phyloP scores from a whole-genome alignment of 2,888 invertebrate species.

The Tetramorium bicarinatum region DNA sequence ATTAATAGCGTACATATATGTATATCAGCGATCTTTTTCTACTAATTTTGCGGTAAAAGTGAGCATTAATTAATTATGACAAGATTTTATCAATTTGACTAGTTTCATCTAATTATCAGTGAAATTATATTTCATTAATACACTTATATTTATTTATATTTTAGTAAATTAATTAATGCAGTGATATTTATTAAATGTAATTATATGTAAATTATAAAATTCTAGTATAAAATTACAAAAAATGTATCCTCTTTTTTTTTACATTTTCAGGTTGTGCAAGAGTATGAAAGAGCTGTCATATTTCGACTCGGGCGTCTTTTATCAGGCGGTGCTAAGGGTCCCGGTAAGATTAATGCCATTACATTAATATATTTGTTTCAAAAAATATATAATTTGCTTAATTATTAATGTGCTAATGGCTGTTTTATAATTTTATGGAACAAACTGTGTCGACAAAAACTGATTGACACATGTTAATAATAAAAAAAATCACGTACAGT shows the following conservation, averaged over 20 bases:
- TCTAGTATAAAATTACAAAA: not conserved
- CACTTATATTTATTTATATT: too few relatives aligned
- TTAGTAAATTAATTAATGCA: not conserved
- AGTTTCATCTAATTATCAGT: not conserved
- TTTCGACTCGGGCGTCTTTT: slow-evolving; percentile 96
- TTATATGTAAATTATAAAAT: not conserved
- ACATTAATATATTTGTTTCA: not conserved
- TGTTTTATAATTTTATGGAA: too few relatives aligned
- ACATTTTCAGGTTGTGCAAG: slow-evolving; percentile 94
- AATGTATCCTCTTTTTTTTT: not conserved
- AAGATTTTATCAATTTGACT: not conserved
- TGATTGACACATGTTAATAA: too few relatives aligned
- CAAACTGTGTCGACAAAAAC: too few relatives aligned
- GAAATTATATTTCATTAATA: not conserved
- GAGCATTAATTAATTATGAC: not conserved
- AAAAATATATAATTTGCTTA: not conserved
- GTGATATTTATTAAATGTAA: not conserved
- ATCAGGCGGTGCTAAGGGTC: slow-evolving; percentile 97
- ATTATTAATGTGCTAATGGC: not conserved
- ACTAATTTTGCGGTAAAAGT: not conserved
- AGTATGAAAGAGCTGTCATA: slow-evolving; percentile 98
- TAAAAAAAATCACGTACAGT: too few relatives aligned
- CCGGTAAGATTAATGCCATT: slow-evolving; percentile 87
- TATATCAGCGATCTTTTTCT: not conserved
- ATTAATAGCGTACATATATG: not conserved